phyloP scores from a whole-genome alignment of 1,140 invertebrate genomes.

The Drosophila tristis region DNA sequence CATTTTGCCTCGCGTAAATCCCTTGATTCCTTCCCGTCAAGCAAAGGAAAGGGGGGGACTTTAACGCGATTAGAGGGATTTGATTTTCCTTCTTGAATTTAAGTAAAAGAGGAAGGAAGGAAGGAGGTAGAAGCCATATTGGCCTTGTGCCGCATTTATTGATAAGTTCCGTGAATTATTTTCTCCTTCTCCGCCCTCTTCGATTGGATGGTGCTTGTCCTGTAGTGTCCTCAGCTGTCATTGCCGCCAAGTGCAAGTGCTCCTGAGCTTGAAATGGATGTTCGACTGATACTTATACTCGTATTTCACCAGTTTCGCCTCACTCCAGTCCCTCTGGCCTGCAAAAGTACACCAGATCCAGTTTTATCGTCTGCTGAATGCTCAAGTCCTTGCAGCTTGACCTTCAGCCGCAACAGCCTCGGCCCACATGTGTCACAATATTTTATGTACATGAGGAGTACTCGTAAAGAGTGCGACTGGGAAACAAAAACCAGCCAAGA shows the following conservation, averaged over 20 bases:
- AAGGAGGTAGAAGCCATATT: constrained; percentile 20
- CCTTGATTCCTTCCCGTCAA: too few relatives aligned
- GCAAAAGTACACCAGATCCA: constrained; percentile 6
- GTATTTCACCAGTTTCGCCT: constrained; percentile 5
- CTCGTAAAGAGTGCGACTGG: constrained; percentile 3
- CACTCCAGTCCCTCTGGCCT: not conserved
- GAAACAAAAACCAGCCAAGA: constrained; percentile 40
- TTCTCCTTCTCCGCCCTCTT: not conserved
- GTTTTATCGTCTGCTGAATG: constrained; percentile 9
- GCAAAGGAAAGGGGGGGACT: not conserved
- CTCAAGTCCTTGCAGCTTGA: constrained; percentile 34
- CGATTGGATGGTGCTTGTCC: constrained; percentile 19
- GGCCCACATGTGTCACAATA: constrained; percentile 39
- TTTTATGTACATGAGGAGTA: not conserved
- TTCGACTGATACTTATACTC: constrained; percentile 22
- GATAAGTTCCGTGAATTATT: constrained; percentile 35
- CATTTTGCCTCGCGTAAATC: constrained; percentile 29
- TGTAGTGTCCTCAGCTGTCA: constrained; percentile 41
- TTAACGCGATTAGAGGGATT: constrained; percentile 36
- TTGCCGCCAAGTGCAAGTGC: constrained; percentile 17
- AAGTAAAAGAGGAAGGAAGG: not conserved
- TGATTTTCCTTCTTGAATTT: constrained; percentile 17
- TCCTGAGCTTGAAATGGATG: constrained; percentile 18
- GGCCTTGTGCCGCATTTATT: constrained; percentile 42
- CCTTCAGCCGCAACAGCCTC: constrained; percentile 35